Base-by-base conservation (phyloP, 2,888 invertebrate species). In the Herminia tarsipennalis region DNA sequence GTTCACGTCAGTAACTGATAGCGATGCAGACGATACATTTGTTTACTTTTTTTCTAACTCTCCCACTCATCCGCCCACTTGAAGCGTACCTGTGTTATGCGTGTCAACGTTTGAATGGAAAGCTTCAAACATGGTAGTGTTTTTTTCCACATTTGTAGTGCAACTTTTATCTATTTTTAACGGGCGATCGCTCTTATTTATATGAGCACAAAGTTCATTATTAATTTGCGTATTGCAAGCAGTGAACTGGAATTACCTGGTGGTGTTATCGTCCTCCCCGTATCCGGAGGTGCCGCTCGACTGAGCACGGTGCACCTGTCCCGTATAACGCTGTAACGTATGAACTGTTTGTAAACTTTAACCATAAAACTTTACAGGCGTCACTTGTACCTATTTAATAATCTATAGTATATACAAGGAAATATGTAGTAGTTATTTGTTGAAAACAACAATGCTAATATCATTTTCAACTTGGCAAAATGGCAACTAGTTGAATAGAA, bases 271-370 rank as follows among this genome's bases (percentile, higher is more conserved):
- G 75, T 66, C 66, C 78, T 36, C 76, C 73, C 49, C 51, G 71
- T 74, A 77, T 78, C 76, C 81, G 81, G 73, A 76, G 64, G 76
- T 73, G 71, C 72, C 82, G 88, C 75, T 80, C 60, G 78, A 71
- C 58, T 73, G 83, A 72, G 57, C 83, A 77, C 73, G 70, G 62
- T 65, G 78, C 89, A 90, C 89, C 89, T 90, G 89, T 85, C 88
- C 73, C 70, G 33, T 38, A 55, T 56, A 36, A 71, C 70, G 68
- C 70, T 69, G 43, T 50, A 53, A 52, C 42, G 64, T 59, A 54
- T 51, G 51, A 47, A 47, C 38, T 53, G 16, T 44, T 30, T 55
- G 36, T 51, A 40, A 52, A 45, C 42, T 56, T 44, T 25, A 38
- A 56, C 32, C 29, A 37, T 29, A 39, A 32, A 58, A 62, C 59